phyloP scores from a whole-genome alignment of 2,113 vertebrate genomes.

The Neopipo cinnamomea region DNA sequence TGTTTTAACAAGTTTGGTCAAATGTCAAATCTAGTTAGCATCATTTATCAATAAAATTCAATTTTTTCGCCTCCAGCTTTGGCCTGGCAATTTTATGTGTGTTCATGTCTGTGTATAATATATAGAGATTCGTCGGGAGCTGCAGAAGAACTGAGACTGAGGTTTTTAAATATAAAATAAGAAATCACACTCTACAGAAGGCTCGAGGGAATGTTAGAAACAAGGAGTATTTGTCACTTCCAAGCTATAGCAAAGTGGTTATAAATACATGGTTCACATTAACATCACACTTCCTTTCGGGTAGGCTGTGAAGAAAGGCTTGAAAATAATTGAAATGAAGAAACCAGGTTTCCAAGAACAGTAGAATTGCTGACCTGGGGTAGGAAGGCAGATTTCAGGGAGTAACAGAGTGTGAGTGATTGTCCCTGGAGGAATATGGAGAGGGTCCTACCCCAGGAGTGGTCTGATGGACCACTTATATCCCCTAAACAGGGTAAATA shows the following conservation, averaged over 20 bases:
- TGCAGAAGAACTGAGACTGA: slow-evolving; percentile 7
- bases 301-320: not conserved
- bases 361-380: not conserved
- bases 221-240: slow-evolving; percentile 51
- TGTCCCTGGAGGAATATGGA: not conserved
- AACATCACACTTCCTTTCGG: not conserved
- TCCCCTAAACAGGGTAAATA: not conserved
- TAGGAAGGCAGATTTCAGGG: not conserved
- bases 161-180: slow-evolving; percentile 34
- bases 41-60: not conserved
- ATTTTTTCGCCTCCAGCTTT: slow-evolving; percentile 1
- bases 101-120: not conserved
- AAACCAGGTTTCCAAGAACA: not conserved
- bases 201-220: slow-evolving; percentile 40
- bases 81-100: not conserved
- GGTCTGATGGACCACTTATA: not conserved
- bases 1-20: not conserved
- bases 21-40: not conserved
- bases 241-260: slow-evolving; percentile 8
- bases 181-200: not conserved
- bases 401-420: not conserved
- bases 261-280: slow-evolving; percentile 26
- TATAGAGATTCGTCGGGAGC: slow-evolving; percentile 9
- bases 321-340: not conserved
- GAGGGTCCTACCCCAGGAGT: not conserved